Conservation (phyloP, 2,797 vertebrate species). For the Gallinago nigripennis region DNA sequence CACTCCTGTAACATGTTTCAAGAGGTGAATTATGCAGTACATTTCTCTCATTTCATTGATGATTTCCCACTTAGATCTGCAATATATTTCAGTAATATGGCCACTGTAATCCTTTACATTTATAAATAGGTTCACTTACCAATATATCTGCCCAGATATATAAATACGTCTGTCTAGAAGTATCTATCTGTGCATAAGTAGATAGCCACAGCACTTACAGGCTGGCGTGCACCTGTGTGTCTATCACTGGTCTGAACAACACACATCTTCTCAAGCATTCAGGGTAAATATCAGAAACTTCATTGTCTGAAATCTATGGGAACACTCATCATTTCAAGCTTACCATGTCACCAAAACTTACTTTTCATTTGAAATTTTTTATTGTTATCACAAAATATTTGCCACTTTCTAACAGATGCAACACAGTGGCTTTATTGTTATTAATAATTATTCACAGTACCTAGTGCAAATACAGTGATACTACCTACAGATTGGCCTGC, state of each 20-base stretch:
- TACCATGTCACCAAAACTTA: neutral
- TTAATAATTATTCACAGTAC: neutral
- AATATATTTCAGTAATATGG: neutral
- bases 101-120: neutral
- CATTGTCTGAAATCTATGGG: neutral
- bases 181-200: neutral
- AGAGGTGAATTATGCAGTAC: neutral
- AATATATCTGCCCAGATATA: neutral
- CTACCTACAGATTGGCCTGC: neutral
- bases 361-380: neutral
- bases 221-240: rapidly evolving
- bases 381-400: neutral
- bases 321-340: neutral
- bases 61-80: neutral
- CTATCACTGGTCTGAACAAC: neutral
- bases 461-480: neutral
- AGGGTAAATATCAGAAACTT: neutral
- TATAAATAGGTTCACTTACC: neutral
- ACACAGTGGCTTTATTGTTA: neutral
- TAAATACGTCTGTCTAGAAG: neutral
- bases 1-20: neutral
- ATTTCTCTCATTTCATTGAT: neutral
- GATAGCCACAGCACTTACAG: neutral
- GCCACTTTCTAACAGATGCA: neutral
- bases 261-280: neutral